phyloP scores from a whole-genome alignment of 2,888 invertebrate genomes.

The Mallateleia sp. region DNA sequence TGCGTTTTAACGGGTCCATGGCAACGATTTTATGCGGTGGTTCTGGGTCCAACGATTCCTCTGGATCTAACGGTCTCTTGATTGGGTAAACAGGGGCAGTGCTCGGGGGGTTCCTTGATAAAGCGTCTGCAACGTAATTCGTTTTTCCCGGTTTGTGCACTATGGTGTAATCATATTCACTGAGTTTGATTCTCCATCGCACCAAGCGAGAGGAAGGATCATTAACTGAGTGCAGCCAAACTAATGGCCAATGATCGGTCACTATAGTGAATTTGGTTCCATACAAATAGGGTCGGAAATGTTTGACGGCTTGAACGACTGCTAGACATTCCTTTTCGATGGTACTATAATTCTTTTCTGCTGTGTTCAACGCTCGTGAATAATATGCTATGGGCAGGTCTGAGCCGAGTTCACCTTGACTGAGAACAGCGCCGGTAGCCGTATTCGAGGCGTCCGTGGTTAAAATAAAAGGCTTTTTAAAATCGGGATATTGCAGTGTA shows the following conservation, averaged over 20 bases:
- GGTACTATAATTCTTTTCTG: no score
- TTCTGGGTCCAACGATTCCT: no score
- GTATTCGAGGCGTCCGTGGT: constrained; percentile 64
- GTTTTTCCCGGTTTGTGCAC: constrained; percentile 30
- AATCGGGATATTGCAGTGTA: constrained; percentile 65
- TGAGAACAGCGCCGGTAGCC: constrained; percentile 59
- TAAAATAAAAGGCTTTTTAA: constrained; percentile 47
- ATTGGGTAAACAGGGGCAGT: background rate
- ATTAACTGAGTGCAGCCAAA: constrained; percentile 43
- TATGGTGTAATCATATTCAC: constrained; percentile 46
- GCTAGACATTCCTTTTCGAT: no score
- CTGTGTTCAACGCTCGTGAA: constrained; percentile 42
- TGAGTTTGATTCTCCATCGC: constrained; percentile 34
- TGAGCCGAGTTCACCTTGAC: constrained; percentile 63
- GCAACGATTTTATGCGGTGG: no score
- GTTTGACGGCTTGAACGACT: constrained; percentile 53
- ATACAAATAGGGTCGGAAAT: constrained; percentile 58
- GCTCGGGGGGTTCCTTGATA: constrained; percentile 14
- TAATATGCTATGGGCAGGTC: constrained; percentile 61
- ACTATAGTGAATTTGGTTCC: constrained; percentile 43
- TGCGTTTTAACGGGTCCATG: no score
- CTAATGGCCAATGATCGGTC: constrained; percentile 50
- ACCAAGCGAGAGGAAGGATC: constrained; percentile 26
- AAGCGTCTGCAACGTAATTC: constrained; percentile 46
- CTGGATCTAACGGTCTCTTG: no score